These are phyloP conservation scores for Python bivittatus DNA, from an alignment of 2,113 vertebrate genomes.

Conservation along the genomic window DNA sequence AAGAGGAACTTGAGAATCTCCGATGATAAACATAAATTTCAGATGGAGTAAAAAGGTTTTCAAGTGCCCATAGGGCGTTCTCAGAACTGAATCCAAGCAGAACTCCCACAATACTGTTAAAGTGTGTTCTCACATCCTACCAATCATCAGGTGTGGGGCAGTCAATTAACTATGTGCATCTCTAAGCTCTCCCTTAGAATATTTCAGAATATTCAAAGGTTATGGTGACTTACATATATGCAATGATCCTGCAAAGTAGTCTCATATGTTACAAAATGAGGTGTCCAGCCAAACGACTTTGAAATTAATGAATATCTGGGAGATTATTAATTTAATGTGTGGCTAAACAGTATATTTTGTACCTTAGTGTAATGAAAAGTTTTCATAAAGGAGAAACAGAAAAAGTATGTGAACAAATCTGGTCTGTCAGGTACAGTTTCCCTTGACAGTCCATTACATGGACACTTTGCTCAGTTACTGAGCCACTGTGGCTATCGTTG, in stretches of 20 bases:
- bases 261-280: not conserved
- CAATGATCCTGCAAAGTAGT: not conserved
- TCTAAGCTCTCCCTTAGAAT: not conserved
- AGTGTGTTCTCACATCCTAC: not conserved
- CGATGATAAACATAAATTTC: not conserved
- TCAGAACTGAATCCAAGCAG: not conserved
- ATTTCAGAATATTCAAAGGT: not conserved
- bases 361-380: conserved; percentile 68
- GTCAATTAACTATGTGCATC: not conserved
- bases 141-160: not conserved
- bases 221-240: not conserved
- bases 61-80: not conserved
- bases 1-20: not conserved
- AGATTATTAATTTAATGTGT: conserved; percentile 49
- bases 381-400: conserved; percentile 67
- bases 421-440: conserved; percentile 70
- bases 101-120: not conserved
- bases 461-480: conserved; percentile 25
- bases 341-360: conserved; percentile 50
- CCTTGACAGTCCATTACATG: conserved; percentile 44
- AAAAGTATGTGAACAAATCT: conserved; percentile 73
- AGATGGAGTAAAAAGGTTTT: not conserved
- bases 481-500: conserved; percentile 21
- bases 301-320: conserved; percentile 62
- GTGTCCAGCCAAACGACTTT: conserved; percentile 61